Evolutionary conservation across 2,113 vertebrate genomes (phyloP).

Genomic region (Callorhinus ursinus): DNA sequence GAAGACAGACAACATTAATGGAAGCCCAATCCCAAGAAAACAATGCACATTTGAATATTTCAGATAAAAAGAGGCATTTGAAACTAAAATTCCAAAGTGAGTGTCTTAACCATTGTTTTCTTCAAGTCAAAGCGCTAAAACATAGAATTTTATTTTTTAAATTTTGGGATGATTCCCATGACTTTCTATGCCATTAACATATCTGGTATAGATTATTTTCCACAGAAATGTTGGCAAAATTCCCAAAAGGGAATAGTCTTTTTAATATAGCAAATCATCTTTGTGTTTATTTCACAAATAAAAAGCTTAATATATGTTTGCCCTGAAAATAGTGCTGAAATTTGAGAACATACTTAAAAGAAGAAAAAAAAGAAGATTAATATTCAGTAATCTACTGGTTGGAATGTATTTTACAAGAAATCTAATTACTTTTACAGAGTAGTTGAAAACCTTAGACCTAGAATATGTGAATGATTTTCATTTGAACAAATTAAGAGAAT

Average conservation of each 20-base stretch:
- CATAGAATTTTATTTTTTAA: constrained; percentile 2
- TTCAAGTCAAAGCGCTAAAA: constrained; percentile 7
- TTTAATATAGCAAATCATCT: neutral
- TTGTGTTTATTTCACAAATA: constrained; percentile 45
- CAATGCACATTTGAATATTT: neutral
- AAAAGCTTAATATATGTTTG: neutral
- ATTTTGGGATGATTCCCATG: neutral
- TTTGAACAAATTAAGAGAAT: constrained; percentile 64
- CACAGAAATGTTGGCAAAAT: constrained; percentile 40
- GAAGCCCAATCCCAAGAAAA: neutral
- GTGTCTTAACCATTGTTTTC: neutral
- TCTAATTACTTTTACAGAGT: constrained; percentile 50
- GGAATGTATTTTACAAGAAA: constrained; percentile 56
- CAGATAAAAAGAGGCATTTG: neutral
- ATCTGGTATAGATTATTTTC: neutral
- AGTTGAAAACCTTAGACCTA: constrained; percentile 44
- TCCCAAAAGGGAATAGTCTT: neutral
- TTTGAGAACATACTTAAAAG: constrained; percentile 34
- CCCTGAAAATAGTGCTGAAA: constrained; percentile 17
- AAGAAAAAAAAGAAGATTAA: constrained; percentile 25
- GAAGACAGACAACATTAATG: neutral
- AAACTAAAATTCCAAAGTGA: constrained; percentile 38
- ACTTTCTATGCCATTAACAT: neutral
- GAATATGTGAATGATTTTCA: constrained; percentile 61
- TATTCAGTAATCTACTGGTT: constrained; percentile 9